Evolutionary conservation across 2,888 invertebrate species (phyloP).

Genomic region (Galeruca laticollis): DNA sequence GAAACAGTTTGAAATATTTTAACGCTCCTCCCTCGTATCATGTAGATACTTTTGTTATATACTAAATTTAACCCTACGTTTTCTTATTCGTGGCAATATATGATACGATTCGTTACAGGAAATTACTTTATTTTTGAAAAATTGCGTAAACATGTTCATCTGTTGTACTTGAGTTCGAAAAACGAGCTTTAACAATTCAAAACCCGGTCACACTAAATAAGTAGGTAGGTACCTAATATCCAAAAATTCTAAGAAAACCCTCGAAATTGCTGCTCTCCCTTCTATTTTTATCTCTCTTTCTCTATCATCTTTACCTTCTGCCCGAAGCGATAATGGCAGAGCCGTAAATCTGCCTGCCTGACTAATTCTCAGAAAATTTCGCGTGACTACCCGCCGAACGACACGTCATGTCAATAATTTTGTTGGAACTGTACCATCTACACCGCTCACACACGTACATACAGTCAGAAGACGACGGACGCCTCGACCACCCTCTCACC

Average conservation of each 20-base stretch:
- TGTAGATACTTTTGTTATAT: no score
- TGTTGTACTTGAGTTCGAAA: not conserved
- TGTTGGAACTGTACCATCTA: conserved; percentile 52
- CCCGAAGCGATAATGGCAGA: conserved; percentile 14
- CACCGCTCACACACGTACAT: conserved; percentile 13
- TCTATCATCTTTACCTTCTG: conserved; percentile 14
- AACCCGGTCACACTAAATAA: conserved; percentile 14
- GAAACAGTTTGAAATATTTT: no score
- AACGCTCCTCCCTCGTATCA: no score
- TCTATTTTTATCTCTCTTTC: conserved; percentile 13
- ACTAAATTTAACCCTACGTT: no score
- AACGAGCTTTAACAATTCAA: not conserved
- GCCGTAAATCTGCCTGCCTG: conserved; percentile 44
- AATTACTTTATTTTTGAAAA: not conserved
- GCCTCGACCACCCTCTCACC: conserved; percentile 15
- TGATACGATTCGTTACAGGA: not conserved
- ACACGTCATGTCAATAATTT: conserved; percentile 38
- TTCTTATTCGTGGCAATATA: no score
- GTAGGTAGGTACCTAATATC: conserved; percentile 25
- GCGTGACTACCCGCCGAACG: conserved; percentile 45
- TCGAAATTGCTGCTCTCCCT: conserved; percentile 18
- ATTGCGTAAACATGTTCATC: not conserved
- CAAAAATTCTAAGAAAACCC: conserved; percentile 23
- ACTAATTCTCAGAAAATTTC: conserved; percentile 55
- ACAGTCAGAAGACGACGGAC: conserved; percentile 13